phyloP scores from a whole-genome alignment of 2,888 invertebrate species.

The Zeuzera pyrina region DNA sequence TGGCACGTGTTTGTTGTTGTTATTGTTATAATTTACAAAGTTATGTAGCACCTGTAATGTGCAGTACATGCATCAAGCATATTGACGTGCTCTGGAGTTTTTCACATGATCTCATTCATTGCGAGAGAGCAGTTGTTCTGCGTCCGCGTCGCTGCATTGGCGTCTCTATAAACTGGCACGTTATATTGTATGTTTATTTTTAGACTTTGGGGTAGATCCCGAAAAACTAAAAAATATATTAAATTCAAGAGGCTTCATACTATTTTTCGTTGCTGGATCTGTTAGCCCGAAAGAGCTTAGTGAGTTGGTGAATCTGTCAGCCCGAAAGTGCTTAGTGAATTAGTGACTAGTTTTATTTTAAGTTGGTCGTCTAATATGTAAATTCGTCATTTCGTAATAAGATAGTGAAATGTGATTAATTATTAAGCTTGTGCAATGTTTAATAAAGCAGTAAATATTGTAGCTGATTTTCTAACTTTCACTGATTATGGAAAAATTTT shows the following conservation, averaged over 20 bases:
- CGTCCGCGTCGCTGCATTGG: slow-evolving; percentile 44
- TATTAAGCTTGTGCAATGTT: slow-evolving; percentile 4
- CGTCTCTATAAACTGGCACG: slow-evolving; percentile 23
- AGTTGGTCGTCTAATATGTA: slow-evolving; percentile 31
- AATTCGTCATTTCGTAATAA: slow-evolving; percentile 31
- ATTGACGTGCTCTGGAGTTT: slow-evolving; percentile 57
- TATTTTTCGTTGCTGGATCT: too few relatives aligned
- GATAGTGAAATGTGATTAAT: slow-evolving; percentile 28
- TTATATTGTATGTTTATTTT: too few relatives aligned
- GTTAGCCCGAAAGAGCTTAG: too few relatives aligned
- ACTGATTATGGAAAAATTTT: background rate
- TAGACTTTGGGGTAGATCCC: too few relatives aligned
- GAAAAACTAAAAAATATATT: too few relatives aligned
- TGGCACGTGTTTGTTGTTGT: too few relatives aligned
- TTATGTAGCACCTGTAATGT: background rate
- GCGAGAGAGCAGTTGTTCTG: slow-evolving; percentile 57
- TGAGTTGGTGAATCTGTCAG: too few relatives aligned
- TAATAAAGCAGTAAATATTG: background rate
- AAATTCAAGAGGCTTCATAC: too few relatives aligned
- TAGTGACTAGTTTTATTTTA: slow-evolving; percentile 2
- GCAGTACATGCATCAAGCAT: slow-evolving; percentile 22
- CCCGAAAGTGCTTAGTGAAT: too few relatives aligned
- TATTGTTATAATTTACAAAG: background rate
- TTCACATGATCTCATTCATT: slow-evolving; percentile 71
- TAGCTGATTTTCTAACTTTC: background rate